Base-by-base conservation (phyloP, 2,113 vertebrate genomes). In the Collichthys lucidus region DNA sequence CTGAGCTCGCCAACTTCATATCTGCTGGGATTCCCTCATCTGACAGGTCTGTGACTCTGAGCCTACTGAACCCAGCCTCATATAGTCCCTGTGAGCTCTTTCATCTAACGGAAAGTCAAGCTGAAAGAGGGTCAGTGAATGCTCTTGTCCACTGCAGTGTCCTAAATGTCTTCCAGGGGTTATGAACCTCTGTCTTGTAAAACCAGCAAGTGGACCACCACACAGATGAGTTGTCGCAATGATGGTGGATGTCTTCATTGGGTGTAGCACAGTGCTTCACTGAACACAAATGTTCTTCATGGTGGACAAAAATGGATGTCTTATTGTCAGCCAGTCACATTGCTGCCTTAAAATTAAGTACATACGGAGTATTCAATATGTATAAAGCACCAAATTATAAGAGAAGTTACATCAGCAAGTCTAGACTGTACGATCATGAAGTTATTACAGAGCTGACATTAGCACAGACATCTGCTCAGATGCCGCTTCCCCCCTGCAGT, bases 101-200 rank as follows among this genome's bases (percentile, higher is more conserved):
- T 49, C 12, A 7, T 50, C 56, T n/a, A 29, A 73, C 24, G 4
- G 22, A 11, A 24, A 26, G 26, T 47, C 40, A 12, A 57, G 19
- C 62, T 29, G 22, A 31, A 56, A 66, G 40, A 56, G 61, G 74
- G 50, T 65, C 61, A 46, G 35, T 16, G 22, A 66, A n/a, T 57
- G 50, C 61, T 46, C 17, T 6, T 29, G 26, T 50, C 57, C 44
- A 8, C 46, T 19, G 3, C 16, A 9, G 60, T 9, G 31, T 42
- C 22, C 60, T 42, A 35, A 29, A 74, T 8, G 22, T 65, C 17
- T 47, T 11, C 42, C 20, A 46, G 69, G 53, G 10, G 29, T 57
- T 19, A 19, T 29, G 5, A 24, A 3, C 12, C 11, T 42, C 15
- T 56, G 12, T 26, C 16, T 40, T 40, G 11, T 35, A 53, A 35